Percentiles rank a stretch among this genome's conserved stretches.
Evolutionary conservation across 2,888 invertebrate genomes (phyloP).

Genomic region (Cyclophora punctaria): DNA sequence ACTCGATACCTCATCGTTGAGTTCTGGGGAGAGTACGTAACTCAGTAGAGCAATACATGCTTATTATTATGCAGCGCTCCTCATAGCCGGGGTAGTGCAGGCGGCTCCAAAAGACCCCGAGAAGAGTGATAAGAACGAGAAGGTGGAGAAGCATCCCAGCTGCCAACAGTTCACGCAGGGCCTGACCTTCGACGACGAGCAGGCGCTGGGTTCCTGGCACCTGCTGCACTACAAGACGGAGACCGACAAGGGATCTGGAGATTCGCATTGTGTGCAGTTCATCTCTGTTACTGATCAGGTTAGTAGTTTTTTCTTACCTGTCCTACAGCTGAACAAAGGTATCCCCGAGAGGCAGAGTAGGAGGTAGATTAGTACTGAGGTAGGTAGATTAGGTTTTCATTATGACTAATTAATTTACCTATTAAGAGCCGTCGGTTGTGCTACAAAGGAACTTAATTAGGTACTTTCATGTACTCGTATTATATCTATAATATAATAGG

Average conservation of each 20-base stretch:
- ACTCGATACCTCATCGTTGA: too few relatives aligned
- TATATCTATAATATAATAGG: too few relatives aligned
- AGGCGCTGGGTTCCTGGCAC: conserved; percentile 54
- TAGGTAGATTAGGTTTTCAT: too few relatives aligned
- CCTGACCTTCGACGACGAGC: conserved; percentile 43
- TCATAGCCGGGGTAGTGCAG: conserved; percentile 7
- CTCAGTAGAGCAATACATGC: too few relatives aligned
- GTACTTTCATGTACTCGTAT: too few relatives aligned
- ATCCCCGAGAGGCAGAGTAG: too few relatives aligned
- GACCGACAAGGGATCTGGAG: conserved; percentile 38
- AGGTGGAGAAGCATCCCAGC: conserved; percentile 26
- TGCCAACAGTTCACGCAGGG: conserved; percentile 53
- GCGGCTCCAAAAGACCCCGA: conserved; percentile 25
- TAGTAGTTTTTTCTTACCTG: background rate
- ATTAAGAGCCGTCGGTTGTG: too few relatives aligned
- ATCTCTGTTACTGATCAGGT: conserved; percentile 41
- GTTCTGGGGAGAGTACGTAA: too few relatives aligned
- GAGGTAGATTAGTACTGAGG: too few relatives aligned
- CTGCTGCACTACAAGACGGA: conserved; percentile 44
- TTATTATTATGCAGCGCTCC: background rate
- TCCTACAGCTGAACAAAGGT: too few relatives aligned
- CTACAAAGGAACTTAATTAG: too few relatives aligned
- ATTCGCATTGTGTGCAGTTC: conserved; percentile 49
- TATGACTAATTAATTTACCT: too few relatives aligned
- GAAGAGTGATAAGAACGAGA: conserved; percentile 17